phyloP scores from a whole-genome alignment of 2,797 vertebrate genomes.

The Remorina albescens region DNA sequence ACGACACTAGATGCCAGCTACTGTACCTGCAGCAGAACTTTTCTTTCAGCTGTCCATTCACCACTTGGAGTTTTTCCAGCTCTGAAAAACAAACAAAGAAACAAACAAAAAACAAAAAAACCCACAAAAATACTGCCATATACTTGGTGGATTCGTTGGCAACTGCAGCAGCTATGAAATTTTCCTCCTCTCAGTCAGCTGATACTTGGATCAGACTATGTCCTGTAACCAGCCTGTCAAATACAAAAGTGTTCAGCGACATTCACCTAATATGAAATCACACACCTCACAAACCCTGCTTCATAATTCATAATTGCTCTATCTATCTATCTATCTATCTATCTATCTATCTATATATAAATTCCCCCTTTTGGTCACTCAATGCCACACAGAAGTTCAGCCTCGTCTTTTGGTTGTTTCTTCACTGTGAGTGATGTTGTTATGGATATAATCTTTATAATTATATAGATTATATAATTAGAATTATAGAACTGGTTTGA shows the following conservation, averaged over 20 bases:
- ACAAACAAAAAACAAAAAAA: too few species aligned
- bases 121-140: background rate
- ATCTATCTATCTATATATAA: too few species aligned
- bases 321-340: too few species aligned
- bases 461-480: too few species aligned
- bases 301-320: too few species aligned
- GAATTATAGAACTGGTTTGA: too few species aligned
- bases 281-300: too few species aligned
- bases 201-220: background rate
- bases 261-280: background rate
- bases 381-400: too few species aligned
- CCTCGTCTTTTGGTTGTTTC: background rate
- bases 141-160: background rate
- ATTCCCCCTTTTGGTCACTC: too few species aligned
- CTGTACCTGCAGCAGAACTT: background rate
- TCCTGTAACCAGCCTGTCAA: constrained; percentile 1
- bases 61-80: background rate
- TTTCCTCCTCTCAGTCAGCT: background rate
- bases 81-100: background rate
- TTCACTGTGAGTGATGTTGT: background rate
- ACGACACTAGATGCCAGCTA: too few species aligned
- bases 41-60: background rate
- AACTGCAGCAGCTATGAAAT: background rate
- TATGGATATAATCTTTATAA: background rate
- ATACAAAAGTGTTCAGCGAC: background rate